A percentile compares a stretch with the other conserved stretches of the same genome.
Evolutionary conservation across 92 coral and sea anemone genomes (phyloP).

Genomic region (Meandrina meandrites): DNA sequence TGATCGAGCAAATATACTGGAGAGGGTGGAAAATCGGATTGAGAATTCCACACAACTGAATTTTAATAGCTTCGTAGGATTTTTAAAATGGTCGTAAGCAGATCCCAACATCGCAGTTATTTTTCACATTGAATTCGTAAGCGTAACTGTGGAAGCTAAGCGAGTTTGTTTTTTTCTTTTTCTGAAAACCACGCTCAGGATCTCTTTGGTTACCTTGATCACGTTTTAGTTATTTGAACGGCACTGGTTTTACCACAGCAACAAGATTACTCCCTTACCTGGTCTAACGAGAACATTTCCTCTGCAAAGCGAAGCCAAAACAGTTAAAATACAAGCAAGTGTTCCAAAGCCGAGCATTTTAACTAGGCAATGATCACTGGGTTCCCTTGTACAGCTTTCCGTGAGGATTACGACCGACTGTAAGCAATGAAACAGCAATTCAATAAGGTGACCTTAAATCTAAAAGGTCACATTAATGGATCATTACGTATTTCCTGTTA

Average conservation of each 20-base stretch:
- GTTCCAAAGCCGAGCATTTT: not conserved
- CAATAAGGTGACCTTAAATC: slow-evolving; percentile 5
- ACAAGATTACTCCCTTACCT: slow-evolving; percentile 16
- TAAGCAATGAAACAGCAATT: not conserved
- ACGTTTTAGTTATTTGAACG: not conserved
- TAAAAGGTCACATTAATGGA: not conserved
- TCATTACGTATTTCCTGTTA: slow-evolving; percentile 23
- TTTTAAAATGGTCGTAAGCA: not conserved
- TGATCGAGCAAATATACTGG: not conserved
- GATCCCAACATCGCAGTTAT: not conserved
- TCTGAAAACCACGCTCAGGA: not conserved
- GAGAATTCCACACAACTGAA: not conserved
- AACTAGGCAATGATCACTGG: not conserved
- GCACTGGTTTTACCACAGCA: not conserved
- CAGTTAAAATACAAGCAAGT: not conserved
- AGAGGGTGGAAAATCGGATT: not conserved
- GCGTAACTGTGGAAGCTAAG: not conserved
- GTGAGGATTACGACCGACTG: slow-evolving; percentile 1
- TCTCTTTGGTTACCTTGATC: not conserved
- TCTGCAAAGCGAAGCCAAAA: not conserved
- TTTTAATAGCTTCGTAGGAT: not conserved
- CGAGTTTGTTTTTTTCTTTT: not conserved
- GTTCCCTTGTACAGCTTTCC: not conserved
- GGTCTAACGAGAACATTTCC: slow-evolving; percentile 22
- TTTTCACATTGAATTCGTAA: not conserved